Evolutionary conservation across 1,140 invertebrate species (phyloP).

Genomic region (Atopsyche davidsoni): DNA sequence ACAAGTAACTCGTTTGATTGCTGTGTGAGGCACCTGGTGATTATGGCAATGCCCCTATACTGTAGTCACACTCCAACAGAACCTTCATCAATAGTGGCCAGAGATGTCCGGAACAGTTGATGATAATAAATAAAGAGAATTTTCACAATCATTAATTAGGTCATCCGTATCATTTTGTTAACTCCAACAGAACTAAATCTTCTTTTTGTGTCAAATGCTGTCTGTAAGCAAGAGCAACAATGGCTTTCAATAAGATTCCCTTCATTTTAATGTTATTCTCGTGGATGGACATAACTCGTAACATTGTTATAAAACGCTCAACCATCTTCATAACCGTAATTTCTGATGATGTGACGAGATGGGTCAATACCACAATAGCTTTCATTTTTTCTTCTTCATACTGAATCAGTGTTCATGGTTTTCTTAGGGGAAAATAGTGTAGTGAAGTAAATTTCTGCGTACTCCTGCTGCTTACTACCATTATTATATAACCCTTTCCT

Average conservation of each 20-base stretch:
- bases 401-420: too few species aligned
- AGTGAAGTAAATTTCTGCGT: too few species aligned
- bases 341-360: conserved; percentile 68
- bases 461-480: too few species aligned
- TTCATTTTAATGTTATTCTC: conserved; percentile 63
- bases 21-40: conserved; percentile 63
- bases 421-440: too few species aligned
- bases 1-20: conserved; percentile 24
- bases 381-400: conserved; percentile 73
- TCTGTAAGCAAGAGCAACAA: conserved; percentile 74
- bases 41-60: conserved; percentile 54
- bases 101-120: conserved; percentile 74
- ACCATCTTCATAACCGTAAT: conserved; percentile 51
- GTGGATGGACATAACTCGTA: conserved; percentile 52
- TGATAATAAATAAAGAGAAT: conserved; percentile 75
- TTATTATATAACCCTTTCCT: too few species aligned
- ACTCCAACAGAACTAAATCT: conserved; percentile 68
- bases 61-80: conserved; percentile 63
- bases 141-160: conserved; percentile 59
- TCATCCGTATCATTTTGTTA: conserved; percentile 52
- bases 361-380: conserved; percentile 75
- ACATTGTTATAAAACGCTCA: conserved; percentile 48
- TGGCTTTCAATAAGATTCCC: conserved; percentile 69
- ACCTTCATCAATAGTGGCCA: conserved; percentile 75
- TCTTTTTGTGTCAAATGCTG: conserved; percentile 64